A percentile compares a stretch with the other conserved stretches of the same genome.
These are phyloP conservation scores for Scomber colias DNA, from an alignment of 2,113 vertebrate species.

Conservation along the genomic window DNA sequence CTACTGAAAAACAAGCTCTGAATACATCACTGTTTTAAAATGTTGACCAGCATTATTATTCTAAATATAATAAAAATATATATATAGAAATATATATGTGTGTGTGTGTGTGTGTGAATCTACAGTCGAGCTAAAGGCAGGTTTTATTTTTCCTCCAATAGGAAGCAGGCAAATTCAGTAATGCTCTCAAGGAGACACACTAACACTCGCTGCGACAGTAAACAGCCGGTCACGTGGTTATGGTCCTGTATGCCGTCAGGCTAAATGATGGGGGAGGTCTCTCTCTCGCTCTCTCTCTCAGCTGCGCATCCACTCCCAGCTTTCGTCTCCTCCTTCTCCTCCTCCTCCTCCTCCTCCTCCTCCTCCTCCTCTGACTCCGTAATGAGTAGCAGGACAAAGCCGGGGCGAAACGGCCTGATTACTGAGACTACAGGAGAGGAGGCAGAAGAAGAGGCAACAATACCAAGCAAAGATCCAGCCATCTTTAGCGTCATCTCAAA, in stretches of 20 bases:
- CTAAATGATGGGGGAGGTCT: conserved; percentile 79
- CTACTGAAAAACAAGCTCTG: conserved; percentile 6
- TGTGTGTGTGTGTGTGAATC: too few relatives aligned
- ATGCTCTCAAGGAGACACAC: conserved; percentile 35
- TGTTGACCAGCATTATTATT: background rate
- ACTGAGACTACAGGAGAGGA: conserved; percentile 52
- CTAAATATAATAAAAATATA: background rate
- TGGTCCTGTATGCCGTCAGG: conserved; percentile 58
- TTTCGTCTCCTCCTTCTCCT: conserved; percentile 49
- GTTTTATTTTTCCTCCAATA: conserved; percentile 16
- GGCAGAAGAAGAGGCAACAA: conserved; percentile 49
- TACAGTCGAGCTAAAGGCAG: background rate
- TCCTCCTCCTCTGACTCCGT: conserved; percentile 64
- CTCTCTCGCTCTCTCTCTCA: conserved; percentile 63
- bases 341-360: conserved; percentile 57
- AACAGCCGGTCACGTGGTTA: conserved; percentile 74
- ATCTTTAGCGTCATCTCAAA: conserved; percentile 8
- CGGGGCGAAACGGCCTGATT: conserved; percentile 65
- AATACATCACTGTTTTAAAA: background rate
- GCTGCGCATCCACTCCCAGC: conserved; percentile 63
- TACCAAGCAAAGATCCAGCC: conserved; percentile 41
- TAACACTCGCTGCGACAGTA: conserved; percentile 68
- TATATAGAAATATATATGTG: background rate
- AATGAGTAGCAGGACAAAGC: conserved; percentile 82
- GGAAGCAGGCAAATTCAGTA: conserved; percentile 22